phyloP scores from a whole-genome alignment of 2,888 invertebrate species.

The Stenodema calcarata region DNA sequence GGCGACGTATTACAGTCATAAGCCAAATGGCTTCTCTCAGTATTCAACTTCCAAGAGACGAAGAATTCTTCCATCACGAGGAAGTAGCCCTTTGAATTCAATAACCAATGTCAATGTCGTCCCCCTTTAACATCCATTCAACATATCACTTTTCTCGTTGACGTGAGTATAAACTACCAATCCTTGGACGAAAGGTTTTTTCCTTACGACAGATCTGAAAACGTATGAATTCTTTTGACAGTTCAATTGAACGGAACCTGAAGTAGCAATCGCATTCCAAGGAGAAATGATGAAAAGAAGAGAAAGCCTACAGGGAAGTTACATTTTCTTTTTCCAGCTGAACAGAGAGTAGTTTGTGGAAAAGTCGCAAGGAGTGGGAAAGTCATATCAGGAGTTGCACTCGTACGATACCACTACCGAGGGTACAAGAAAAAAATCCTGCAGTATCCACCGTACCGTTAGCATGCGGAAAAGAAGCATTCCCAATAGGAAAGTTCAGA shows the following conservation, averaged over 20 bases:
- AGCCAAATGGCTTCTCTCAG: no score
- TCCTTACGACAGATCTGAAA: background rate
- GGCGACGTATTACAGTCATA: no score
- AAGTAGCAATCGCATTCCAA: background rate
- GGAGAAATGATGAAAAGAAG: background rate
- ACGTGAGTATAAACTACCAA: no score
- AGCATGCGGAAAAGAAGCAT: background rate
- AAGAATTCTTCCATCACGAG: no score
- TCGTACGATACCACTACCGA: background rate
- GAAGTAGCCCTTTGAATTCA: no score
- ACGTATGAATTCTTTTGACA: background rate
- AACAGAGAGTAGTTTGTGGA: background rate
- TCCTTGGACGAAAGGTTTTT: no score
- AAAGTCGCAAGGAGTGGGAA: background rate
- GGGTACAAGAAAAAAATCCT: background rate
- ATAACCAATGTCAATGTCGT: no score
- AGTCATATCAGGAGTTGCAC: background rate
- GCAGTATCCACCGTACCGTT: background rate
- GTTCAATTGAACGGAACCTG: background rate
- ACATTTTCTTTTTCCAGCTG: background rate
- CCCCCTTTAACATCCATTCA: no score
- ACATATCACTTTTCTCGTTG: no score
- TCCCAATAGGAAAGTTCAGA: background rate
- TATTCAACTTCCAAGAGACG: no score
- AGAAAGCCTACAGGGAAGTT: background rate